phyloP scores from a whole-genome alignment of 2,113 vertebrate genomes.

The Lophura nycthemera region DNA sequence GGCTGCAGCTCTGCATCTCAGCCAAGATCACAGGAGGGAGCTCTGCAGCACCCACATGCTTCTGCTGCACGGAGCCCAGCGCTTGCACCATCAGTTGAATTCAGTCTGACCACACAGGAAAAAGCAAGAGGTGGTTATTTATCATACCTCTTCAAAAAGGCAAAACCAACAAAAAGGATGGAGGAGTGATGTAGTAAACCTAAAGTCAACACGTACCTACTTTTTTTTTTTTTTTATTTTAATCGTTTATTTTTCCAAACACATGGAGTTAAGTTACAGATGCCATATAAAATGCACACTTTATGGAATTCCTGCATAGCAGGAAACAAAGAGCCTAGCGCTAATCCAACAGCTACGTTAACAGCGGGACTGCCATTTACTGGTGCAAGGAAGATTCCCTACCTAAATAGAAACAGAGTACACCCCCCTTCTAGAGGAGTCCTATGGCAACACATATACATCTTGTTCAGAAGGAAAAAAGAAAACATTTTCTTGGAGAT shows the following conservation, averaged over 20 bases:
- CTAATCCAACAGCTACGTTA: slow-evolving; percentile 72
- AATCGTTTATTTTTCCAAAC: slow-evolving; percentile 33
- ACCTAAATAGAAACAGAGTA: slow-evolving; percentile 52
- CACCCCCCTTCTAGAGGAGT: slow-evolving; percentile 23
- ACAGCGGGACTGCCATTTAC: slow-evolving; percentile 65
- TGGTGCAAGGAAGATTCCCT: slow-evolving; percentile 35
- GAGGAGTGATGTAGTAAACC: slow-evolving; percentile 62
- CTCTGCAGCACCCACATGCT: background rate
- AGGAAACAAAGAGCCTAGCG: slow-evolving; percentile 75
- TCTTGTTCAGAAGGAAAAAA: slow-evolving; percentile 44
- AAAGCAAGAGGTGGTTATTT: slow-evolving; percentile 71
- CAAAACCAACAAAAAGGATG: slow-evolving; percentile 31
- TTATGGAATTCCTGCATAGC: slow-evolving; percentile 80
- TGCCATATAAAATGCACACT: slow-evolving; percentile 75
- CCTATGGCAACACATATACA: slow-evolving; percentile 21
- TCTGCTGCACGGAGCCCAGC: background rate
- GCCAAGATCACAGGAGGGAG: background rate
- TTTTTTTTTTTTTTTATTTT: background rate
- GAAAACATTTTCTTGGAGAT: slow-evolving; percentile 44
- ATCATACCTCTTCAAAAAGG: slow-evolving; percentile 60
- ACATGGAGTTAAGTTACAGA: slow-evolving; percentile 71
- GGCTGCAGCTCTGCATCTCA: background rate
- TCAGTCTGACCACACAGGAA: slow-evolving; percentile 62
- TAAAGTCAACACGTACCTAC: slow-evolving; percentile 56
- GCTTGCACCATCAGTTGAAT: slow-evolving; percentile 53